Percentiles rank a stretch among this genome's conserved stretches.
phyloP scores from a whole-genome alignment of 2,888 invertebrate species.

The Cryptus armator region DNA sequence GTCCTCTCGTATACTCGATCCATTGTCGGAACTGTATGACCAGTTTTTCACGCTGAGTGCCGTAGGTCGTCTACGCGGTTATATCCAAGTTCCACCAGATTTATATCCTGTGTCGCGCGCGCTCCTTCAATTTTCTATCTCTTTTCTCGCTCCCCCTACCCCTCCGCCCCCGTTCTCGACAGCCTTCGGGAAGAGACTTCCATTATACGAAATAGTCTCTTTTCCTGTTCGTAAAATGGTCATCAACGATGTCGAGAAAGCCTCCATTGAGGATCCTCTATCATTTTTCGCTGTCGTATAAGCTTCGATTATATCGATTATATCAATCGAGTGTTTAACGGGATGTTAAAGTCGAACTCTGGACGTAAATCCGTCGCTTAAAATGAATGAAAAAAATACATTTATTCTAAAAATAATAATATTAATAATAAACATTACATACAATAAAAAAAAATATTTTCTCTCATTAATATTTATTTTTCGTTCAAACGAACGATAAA shows the following conservation, averaged over 20 bases:
- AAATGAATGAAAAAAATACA: too few species aligned
- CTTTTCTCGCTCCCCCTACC: too few species aligned
- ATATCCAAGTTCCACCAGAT: conserved; percentile 28
- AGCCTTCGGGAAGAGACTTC: conserved; percentile 24
- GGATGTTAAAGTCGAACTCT: background rate
- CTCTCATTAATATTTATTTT: too few species aligned
- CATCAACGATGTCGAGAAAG: conserved; percentile 7
- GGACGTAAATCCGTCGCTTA: too few species aligned
- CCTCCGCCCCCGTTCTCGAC: conserved; percentile 40
- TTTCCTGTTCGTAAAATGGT: conserved; percentile 53
- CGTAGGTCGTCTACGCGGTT: conserved; percentile 21
- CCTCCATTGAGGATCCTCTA: background rate
- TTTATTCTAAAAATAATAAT: too few species aligned
- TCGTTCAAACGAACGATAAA: too few species aligned
- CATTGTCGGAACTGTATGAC: conserved; percentile 63
- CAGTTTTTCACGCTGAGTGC: conserved; percentile 64
- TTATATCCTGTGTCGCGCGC: conserved; percentile 8
- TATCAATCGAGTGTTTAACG: too few species aligned
- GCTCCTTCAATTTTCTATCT: conserved; percentile 4
- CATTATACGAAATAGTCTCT: conserved; percentile 41
- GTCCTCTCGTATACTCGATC: conserved; percentile 54
- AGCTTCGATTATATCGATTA: background rate
- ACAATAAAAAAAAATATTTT: too few species aligned
- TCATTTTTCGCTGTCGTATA: background rate
- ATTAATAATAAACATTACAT: too few species aligned